Base-by-base conservation (phyloP, 2,797 vertebrate species). In the Selene dorsalis region DNA sequence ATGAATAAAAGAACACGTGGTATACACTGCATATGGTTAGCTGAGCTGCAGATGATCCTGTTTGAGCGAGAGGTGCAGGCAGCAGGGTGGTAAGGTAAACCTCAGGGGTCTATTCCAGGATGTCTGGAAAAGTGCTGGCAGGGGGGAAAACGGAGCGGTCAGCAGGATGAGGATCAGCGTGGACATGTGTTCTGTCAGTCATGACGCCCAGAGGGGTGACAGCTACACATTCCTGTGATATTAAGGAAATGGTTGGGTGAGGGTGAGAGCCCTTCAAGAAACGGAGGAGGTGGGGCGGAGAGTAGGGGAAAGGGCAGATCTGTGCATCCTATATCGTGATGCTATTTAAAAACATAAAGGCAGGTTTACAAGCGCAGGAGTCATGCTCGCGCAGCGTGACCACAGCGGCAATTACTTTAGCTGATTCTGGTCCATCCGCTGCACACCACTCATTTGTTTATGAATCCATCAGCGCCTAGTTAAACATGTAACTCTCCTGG, bases 171-270 rank as follows among this genome's bases (percentile, higher is more conserved):
- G 84, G 86, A 93, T 87, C 83, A 79, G 84, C 55, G 39, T 62
- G 71, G 87, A 92, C 93, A 92, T 90, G 81, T 93, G 92, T 89
- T 79, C 83, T 86, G 91, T 93, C 91, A 91, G 71, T 92, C 87
- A 88, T 3, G 60, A 57, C 4, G 39, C 76, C 84, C 81, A 41
- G 61, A 80, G 64, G 48, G 62, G 74, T 50, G 84, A 83, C 43
- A 69, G 53, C 55, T 59, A 66, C 77, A 74, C 77, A 75, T 77
- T 76, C 75, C 65, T 35, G 56, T 73, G 32, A 83, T 71, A 85
- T 71, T 50, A 52, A 68, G 64, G 61, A 60, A 74, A 59, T 3
- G 53, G 53, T 28, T 61, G 50, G 58, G 2, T 22, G 28, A 41
- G 11, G 39, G 41, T 43, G 41, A 72, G 45, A 28, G 14, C 14